A percentile compares a stretch with the other conserved stretches of the same genome.
phyloP scores from a whole-genome alignment of 2,888 invertebrate species.

The Ferdinandea cuprea region DNA sequence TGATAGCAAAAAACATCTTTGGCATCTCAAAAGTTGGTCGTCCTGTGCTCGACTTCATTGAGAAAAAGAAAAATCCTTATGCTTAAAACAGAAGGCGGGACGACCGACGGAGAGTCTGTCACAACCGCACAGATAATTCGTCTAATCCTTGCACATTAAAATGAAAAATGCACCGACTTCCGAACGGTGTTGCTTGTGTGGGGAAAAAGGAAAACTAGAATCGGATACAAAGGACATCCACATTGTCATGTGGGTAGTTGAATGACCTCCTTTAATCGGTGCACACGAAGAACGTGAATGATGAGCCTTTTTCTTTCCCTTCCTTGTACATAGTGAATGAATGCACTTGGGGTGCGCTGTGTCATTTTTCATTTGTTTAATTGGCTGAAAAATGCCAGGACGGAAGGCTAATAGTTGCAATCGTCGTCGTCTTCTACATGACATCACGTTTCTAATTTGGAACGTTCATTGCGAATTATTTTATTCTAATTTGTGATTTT shows the following conservation, averaged over 20 bases:
- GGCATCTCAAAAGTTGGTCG: constrained; percentile 49
- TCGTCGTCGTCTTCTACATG: constrained; percentile 20
- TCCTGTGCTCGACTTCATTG: constrained; percentile 38
- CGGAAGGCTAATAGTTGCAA: constrained; percentile 14
- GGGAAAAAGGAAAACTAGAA: constrained; percentile 5
- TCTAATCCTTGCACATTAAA: constrained; percentile 48
- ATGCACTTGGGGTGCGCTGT: background rate
- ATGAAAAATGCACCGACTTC: constrained; percentile 37
- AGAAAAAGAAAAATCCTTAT: constrained; percentile 19
- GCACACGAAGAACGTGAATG: constrained; percentile 8
- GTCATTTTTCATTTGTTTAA: constrained; percentile 43
- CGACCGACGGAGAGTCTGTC: constrained; percentile 20
- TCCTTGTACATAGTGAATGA: no score
- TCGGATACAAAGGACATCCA: constrained; percentile 1
- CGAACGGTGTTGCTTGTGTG: constrained; percentile 15
- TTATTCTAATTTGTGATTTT: constrained; percentile 63
- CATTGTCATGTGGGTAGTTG: constrained; percentile 44
- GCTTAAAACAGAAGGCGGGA: constrained; percentile 13
- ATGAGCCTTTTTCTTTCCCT: constrained; percentile 31
- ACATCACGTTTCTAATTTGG: constrained; percentile 62
- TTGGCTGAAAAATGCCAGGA: constrained; percentile 50
- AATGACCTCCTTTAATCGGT: constrained; percentile 42
- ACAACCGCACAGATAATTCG: constrained; percentile 43
- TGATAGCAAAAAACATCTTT: constrained; percentile 42
- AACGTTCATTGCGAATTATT: constrained; percentile 64